Evolutionary conservation across 2,797 vertebrate genomes (phyloP).

Genomic region (Pyrocephalus nanus): DNA sequence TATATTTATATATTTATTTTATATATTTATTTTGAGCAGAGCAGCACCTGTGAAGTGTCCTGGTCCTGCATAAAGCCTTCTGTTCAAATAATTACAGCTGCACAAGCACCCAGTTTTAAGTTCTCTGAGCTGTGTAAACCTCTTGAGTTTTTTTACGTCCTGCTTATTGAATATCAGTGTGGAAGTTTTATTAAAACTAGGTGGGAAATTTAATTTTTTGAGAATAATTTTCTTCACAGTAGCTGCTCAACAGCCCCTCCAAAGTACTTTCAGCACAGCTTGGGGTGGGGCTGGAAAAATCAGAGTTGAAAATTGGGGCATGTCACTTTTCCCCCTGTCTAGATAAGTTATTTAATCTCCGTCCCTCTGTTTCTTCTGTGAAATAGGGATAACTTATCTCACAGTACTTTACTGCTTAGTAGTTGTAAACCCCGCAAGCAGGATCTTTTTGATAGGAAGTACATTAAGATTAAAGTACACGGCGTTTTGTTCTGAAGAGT

Average conservation of each 20-base stretch:
- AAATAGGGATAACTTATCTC: conserved; percentile 62
- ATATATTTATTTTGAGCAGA: not conserved
- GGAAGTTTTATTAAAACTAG: not conserved
- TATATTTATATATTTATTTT: too few relatives aligned
- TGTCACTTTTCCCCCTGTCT: not conserved
- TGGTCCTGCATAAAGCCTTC: not conserved
- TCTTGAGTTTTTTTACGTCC: not conserved
- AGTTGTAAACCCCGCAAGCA: conserved; percentile 32
- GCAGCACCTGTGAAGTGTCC: not conserved
- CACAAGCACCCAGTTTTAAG: not conserved
- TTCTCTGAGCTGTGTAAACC: not conserved
- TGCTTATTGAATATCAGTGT: not conserved
- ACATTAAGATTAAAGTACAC: conserved; percentile 57
- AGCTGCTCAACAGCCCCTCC: not conserved
- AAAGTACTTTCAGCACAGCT: not conserved
- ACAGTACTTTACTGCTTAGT: not conserved
- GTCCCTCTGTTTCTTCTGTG: conserved; percentile 48
- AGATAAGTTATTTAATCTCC: conserved; percentile 56
- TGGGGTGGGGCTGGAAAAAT: conserved; percentile 19
- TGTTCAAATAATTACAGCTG: not conserved
- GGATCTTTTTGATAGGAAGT: conserved; percentile 59
- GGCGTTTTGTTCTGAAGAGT: conserved; percentile 57
- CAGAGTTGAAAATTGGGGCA: conserved; percentile 31
- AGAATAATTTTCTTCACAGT: not conserved
- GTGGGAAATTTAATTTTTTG: not conserved